Evolutionary conservation across 1,140 invertebrate genomes (phyloP).

Genomic region (Delia radicum): DNA sequence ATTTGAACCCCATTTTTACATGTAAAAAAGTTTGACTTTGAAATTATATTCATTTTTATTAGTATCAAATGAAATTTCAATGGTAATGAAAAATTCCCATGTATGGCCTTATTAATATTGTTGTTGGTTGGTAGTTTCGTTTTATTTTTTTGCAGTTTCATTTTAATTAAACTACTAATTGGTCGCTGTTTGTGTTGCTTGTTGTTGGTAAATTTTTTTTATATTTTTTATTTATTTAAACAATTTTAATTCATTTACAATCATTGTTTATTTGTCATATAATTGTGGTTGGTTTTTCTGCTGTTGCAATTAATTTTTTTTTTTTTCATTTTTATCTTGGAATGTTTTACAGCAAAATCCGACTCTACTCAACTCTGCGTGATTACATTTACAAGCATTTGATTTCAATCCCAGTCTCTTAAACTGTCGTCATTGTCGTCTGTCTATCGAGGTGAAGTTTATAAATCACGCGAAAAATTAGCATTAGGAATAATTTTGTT

Average conservation of each 20-base stretch:
- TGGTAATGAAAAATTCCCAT: no score
- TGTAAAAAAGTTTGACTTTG: no score
- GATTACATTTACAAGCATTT: slow-evolving; percentile 2
- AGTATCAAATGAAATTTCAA: no score
- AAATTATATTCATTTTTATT: no score
- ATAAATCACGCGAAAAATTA: slow-evolving; percentile 24
- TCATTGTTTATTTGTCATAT: slow-evolving; percentile 19
- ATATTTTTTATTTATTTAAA: slow-evolving; percentile 21
- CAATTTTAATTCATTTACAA: slow-evolving; percentile 21
- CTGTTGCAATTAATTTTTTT: neutral
- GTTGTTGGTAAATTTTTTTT: slow-evolving; percentile 18
- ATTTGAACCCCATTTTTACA: no score
- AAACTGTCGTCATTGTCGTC: neutral
- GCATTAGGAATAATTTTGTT: slow-evolving; percentile 17
- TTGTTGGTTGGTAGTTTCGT: neutral
- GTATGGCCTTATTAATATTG: neutral
- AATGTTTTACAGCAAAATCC: neutral
- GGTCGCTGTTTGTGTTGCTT: neutral
- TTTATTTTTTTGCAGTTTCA: neutral
- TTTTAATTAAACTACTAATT: slow-evolving; percentile 18
- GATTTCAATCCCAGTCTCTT: neutral
- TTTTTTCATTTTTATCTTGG: neutral
- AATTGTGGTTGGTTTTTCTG: neutral
- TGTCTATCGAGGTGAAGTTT: slow-evolving; percentile 8
- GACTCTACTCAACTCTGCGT: neutral